Evolutionary conservation across 2,888 invertebrate genomes (phyloP).

Genomic region (Caenorhabditis imperialis): DNA sequence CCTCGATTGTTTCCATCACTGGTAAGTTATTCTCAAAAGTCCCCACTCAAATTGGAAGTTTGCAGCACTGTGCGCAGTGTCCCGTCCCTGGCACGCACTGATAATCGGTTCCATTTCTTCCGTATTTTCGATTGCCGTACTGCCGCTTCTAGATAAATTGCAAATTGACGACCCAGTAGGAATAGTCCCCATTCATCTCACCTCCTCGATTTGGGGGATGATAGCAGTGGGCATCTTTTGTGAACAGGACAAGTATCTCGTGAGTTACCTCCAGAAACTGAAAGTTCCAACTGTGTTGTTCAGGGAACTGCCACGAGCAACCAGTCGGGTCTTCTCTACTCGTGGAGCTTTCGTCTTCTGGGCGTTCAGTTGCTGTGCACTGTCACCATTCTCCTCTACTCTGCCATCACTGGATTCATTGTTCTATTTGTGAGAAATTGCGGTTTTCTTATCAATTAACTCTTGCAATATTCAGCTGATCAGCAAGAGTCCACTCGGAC

Average conservation of each 20-base stretch:
- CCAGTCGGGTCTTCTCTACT: slow-evolving; percentile 63
- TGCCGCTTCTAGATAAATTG: slow-evolving; percentile 66
- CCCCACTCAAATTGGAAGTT: not conserved
- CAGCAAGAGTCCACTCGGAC: slow-evolving; percentile 71
- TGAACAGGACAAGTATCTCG: slow-evolving; percentile 73
- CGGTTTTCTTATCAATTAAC: not conserved
- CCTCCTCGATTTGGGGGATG: slow-evolving; percentile 78
- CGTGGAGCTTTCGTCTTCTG: slow-evolving; percentile 76
- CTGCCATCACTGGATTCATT: slow-evolving; percentile 72
- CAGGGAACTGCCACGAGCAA: slow-evolving; percentile 60
- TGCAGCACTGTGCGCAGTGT: slow-evolving; percentile 69
- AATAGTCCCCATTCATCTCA: slow-evolving; percentile 71
- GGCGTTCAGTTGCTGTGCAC: slow-evolving; percentile 77
- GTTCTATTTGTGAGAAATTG: slow-evolving; percentile 77
- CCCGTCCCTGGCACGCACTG: slow-evolving; percentile 71
- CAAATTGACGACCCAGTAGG: slow-evolving; percentile 72
- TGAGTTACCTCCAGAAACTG: slow-evolving; percentile 29
- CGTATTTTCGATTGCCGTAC: slow-evolving; percentile 63
- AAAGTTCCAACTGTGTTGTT: slow-evolving; percentile 4
- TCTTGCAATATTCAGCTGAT: slow-evolving; percentile 55
- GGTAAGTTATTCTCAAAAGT: slow-evolving; percentile 42
- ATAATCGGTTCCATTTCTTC: slow-evolving; percentile 69
- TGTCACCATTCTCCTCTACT: slow-evolving; percentile 76
- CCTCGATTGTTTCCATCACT: slow-evolving; percentile 70
- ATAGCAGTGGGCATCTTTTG: slow-evolving; percentile 79